phyloP scores from a whole-genome alignment of 2,113 vertebrate genomes.

The Alces alces region DNA sequence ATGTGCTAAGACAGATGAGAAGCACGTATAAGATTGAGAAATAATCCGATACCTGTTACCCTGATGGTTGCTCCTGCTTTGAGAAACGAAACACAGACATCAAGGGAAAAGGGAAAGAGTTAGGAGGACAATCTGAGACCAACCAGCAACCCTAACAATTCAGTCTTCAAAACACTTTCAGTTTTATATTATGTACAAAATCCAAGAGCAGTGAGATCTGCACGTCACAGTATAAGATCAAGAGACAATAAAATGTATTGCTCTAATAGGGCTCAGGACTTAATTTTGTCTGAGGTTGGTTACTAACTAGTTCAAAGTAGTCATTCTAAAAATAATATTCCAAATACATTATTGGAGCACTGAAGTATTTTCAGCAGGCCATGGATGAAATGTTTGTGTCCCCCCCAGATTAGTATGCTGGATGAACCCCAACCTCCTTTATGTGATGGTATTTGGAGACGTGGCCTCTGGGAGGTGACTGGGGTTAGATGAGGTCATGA shows the following conservation, averaged over 20 bases:
- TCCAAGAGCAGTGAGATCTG: neutral
- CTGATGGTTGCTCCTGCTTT: constrained; percentile 99
- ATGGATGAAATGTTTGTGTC: neutral
- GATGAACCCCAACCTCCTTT: neutral
- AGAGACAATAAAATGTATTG: neutral
- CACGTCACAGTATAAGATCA: neutral
- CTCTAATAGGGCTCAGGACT: neutral
- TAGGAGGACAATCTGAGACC: constrained; percentile 78
- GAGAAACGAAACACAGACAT: constrained; percentile 90
- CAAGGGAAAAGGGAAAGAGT: constrained; percentile 87
- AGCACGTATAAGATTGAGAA: constrained; percentile 83
- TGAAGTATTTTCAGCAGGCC: neutral
- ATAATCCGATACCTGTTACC: constrained; percentile 96
- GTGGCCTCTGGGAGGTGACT: neutral
- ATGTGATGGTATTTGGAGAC: neutral
- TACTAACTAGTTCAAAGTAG: neutral
- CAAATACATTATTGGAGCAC: neutral
- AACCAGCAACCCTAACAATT: constrained; percentile 57
- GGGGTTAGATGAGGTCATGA: neutral
- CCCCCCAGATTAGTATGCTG: neutral
- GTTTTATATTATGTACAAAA: neutral
- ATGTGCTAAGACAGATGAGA: constrained; percentile 78
- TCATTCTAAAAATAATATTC: neutral
- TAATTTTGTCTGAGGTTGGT: neutral
- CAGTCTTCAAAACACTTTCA: constrained; percentile 7